Conservation (phyloP, 2,888 invertebrate genomes). For the Drosophila kambysellisi region DNA sequence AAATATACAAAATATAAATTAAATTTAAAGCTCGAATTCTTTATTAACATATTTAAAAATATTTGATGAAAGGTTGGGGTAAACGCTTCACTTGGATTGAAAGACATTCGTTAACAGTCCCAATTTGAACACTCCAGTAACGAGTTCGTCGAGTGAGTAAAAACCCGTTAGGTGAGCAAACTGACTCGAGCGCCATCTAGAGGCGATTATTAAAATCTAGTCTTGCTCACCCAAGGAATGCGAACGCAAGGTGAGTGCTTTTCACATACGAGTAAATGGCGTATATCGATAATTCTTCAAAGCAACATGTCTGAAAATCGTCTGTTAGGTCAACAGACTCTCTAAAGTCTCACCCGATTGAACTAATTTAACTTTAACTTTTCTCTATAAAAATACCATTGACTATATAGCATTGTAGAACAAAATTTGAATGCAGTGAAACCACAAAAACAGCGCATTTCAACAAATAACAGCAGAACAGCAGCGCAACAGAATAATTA, state of each 20-base stretch:
- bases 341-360: not conserved
- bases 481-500: constrained; percentile 25
- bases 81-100: not conserved
- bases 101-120: not conserved
- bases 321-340: constrained; percentile 23
- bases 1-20: constrained; percentile 69
- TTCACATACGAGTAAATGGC: not conserved
- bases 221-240: not conserved
- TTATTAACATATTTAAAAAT: not conserved
- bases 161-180: not conserved
- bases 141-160: not conserved
- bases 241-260: not conserved
- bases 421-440: not conserved
- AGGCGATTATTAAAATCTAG: not conserved
- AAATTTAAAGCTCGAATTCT: constrained; percentile 35
- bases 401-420: not conserved
- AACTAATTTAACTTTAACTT: not conserved
- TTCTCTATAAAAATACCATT: not conserved
- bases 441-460: not conserved
- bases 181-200: constrained; percentile 15
- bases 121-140: not conserved
- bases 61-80: not conserved
- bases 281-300: constrained; percentile 21
- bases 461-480: not conserved
- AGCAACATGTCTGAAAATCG: constrained; percentile 19